Conservation (phyloP, 2,888 invertebrate species). For the Diadromus collaris region DNA sequence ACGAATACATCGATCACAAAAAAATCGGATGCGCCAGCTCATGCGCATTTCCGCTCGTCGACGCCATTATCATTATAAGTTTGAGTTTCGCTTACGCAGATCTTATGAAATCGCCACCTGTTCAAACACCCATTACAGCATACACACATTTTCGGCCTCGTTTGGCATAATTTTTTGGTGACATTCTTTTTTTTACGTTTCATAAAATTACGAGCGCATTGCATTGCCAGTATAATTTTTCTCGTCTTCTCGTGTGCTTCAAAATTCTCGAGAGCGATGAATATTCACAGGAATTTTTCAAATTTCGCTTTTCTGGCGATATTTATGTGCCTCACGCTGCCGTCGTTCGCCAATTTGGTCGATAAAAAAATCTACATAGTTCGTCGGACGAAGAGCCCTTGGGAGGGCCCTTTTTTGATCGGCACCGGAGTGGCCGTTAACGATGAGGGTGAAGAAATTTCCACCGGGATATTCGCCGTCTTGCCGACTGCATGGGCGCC, state of each 20-base stretch:
- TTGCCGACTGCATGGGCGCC: neutral
- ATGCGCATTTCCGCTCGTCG: neutral
- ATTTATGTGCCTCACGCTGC: constrained; percentile 9
- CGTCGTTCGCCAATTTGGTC: constrained; percentile 2
- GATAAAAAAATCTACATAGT: constrained; percentile 8
- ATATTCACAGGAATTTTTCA: neutral
- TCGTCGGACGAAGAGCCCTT: neutral
- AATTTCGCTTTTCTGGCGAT: neutral
- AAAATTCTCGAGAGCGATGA: neutral
- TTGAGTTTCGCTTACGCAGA: neutral
- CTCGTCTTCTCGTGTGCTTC: neutral
- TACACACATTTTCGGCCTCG: neutral
- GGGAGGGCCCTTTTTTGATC: constrained; percentile 8
- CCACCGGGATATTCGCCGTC: neutral
- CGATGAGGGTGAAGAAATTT: constrained; percentile 6
- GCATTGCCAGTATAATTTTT: neutral
- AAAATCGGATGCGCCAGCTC: too few species aligned
- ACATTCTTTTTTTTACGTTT: neutral
- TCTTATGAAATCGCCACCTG: neutral
- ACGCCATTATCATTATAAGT: neutral
- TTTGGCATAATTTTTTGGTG: neutral
- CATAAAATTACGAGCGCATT: neutral
- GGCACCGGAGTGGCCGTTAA: neutral
- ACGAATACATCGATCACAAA: neutral
- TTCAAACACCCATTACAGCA: neutral